Evolutionary conservation across 2,113 vertebrate genomes (phyloP).

Genomic region (Choloepus hoffmanni): DNA sequence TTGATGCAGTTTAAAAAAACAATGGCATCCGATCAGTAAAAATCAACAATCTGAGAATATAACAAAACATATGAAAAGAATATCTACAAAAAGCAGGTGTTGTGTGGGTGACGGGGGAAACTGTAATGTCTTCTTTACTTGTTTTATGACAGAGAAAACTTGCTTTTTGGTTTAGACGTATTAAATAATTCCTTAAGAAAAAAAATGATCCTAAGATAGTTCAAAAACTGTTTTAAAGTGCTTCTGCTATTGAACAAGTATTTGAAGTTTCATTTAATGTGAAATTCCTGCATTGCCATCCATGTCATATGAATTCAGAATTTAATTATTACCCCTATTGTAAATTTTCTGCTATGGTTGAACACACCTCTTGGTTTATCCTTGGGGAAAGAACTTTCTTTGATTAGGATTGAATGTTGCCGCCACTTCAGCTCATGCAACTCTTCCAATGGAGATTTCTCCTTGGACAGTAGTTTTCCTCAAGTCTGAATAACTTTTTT

Average conservation of each 20-base stretch:
- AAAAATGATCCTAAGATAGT: neutral
- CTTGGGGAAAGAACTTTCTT: neutral
- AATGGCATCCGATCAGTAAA: slow-evolving; percentile 39
- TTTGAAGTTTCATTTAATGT: slow-evolving; percentile 50
- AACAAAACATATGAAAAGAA: slow-evolving; percentile 48
- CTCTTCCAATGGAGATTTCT: neutral
- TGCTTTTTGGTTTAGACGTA: slow-evolving; percentile 41
- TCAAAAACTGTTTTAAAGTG: slow-evolving; percentile 7
- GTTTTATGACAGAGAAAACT: slow-evolving; percentile 27
- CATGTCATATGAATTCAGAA: neutral
- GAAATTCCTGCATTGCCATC: slow-evolving; percentile 36
- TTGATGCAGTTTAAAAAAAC: slow-evolving; percentile 42
- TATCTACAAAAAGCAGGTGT: slow-evolving; percentile 17
- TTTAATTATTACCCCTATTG: neutral
- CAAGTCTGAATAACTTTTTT: slow-evolving; percentile 53
- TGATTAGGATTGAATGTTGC: slow-evolving; percentile 22
- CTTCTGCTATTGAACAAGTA: neutral
- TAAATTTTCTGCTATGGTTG: neutral
- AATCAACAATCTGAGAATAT: neutral
- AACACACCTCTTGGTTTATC: neutral
- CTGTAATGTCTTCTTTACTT: neutral
- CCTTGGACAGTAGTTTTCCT: slow-evolving; percentile 8
- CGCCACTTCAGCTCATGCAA: neutral
- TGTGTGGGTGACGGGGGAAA: neutral
- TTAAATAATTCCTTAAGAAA: slow-evolving; percentile 58